Evolutionary conservation across 2,888 invertebrate genomes (phyloP).

Genomic region (Chymomyza caudatula): DNA sequence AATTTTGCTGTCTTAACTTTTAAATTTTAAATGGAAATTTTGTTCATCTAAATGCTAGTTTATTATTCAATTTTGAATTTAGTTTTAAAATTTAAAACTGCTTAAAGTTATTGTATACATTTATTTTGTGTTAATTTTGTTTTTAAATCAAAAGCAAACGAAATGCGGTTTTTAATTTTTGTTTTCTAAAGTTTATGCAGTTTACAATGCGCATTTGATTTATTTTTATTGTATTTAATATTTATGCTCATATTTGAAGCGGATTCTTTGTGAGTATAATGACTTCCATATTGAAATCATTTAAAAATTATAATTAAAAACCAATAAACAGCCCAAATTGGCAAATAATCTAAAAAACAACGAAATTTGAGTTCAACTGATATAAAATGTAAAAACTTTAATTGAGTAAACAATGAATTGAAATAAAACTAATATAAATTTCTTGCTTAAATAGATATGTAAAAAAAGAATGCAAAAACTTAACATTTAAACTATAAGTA

Average conservation of each 20-base stretch:
- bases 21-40: slow-evolving; percentile 8
- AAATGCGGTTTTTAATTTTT: slow-evolving; percentile 44
- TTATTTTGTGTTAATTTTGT: slow-evolving; percentile 34
- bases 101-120: slow-evolving; percentile 4
- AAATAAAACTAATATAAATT: not conserved
- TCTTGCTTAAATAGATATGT: not conserved
- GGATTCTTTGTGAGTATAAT: slow-evolving; percentile 22
- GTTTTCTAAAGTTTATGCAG: slow-evolving; percentile 58
- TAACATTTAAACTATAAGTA: slow-evolving; percentile 24
- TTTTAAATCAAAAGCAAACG: slow-evolving; percentile 28
- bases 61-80: slow-evolving; percentile 37
- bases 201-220: slow-evolving; percentile 56
- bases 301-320: slow-evolving; percentile 15
- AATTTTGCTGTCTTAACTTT: slow-evolving; percentile 36
- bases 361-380: slow-evolving; percentile 6
- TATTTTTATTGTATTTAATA: slow-evolving; percentile 9
- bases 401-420: not conserved
- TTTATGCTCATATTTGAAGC: slow-evolving; percentile 50
- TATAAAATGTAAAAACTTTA: too few relatives aligned
- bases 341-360: slow-evolving; percentile 4
- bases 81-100: slow-evolving; percentile 42
- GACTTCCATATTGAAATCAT: slow-evolving; percentile 8
- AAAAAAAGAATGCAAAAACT: slow-evolving; percentile 31
- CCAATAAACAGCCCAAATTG: not conserved
- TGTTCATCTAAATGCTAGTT: slow-evolving; percentile 7